Base-by-base conservation (phyloP, 1,140 invertebrate species). In the Thaumetopoea pityocampa region DNA sequence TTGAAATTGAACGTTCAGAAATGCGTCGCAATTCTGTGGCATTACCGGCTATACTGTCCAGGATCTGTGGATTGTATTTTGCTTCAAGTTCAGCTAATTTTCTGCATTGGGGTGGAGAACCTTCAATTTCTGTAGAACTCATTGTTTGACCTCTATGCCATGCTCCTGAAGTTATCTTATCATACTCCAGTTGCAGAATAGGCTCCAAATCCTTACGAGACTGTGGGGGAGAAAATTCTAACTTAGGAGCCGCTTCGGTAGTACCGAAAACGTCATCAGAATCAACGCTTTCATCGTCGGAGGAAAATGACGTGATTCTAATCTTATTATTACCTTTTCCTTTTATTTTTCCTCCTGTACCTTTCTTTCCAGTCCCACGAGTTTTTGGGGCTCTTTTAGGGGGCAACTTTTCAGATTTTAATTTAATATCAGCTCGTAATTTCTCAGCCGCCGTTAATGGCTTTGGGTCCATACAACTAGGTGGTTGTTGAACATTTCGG, bases 61-160 rank as follows among this genome's bases (percentile, higher is more conserved):
- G 58, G 20, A 88, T 84, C 67, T 90, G 87, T 12, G 87, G 86
- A 54, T 88, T 82, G 51, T 89, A 89, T 45, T 88, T 88, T 28
- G 86, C 88, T 69, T 89, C 88, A 19, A 89, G 59, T 57, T 88
- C 84, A 20, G 85, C 78, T 23, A 89, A 54, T 51, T 89, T 84
- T 9, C 90, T 71, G 47, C 89, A 90, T 46, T 90, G 89, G 1
- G 90, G 90, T 1, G 90, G 90, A 2, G 90, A 91, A 3, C 90
- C 90, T 73, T 91, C 90, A 5, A 91, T 90, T 82, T 91, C 90
- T 2, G 90, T 91, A 0, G 90, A 91, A 40, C 90, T 91, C 90
- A 91, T 91, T 2, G 90, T 91, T 66, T 91, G 90, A 6, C 90
- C 90, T 40, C 90, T 74, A 54, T 90, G 90, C 88, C 88, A 89